These are phyloP conservation scores for Psettodes erumei DNA, from an alignment of 2,113 vertebrate species.

Conservation along the genomic window DNA sequence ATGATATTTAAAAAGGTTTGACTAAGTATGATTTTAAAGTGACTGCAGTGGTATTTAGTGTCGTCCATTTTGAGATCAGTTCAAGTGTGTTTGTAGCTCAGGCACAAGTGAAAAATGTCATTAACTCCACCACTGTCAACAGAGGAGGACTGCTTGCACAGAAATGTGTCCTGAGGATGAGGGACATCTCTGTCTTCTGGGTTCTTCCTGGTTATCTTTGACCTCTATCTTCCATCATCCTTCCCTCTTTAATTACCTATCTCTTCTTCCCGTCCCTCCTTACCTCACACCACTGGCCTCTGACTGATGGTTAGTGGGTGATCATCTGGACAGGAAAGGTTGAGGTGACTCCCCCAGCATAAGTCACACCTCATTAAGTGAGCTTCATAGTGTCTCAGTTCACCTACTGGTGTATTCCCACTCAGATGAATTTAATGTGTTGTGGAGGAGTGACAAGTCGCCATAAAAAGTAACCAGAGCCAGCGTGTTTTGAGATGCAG, in stretches of 20 bases:
- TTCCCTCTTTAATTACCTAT: constrained; percentile 64
- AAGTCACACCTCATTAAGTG: constrained; percentile 68
- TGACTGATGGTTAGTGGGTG: constrained; percentile 70
- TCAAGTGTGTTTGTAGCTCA: constrained; percentile 53
- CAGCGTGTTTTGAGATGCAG: constrained; percentile 48
- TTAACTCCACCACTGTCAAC: constrained; percentile 57
- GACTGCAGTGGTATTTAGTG: constrained; percentile 59
- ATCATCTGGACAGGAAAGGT: constrained; percentile 74
- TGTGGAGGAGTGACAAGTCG: constrained; percentile 35
- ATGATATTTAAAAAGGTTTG: constrained; percentile 68
- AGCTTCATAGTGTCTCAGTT: constrained; percentile 47
- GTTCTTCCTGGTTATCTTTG: constrained; percentile 57
- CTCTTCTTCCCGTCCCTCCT: constrained; percentile 30
- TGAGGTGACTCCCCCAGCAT: constrained; percentile 64
- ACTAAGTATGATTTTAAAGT: constrained; percentile 50
- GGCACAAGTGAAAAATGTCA: constrained; percentile 68
- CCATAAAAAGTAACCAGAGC: constrained; percentile 45
- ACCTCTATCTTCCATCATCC: constrained; percentile 70
- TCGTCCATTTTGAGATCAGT: constrained; percentile 65
- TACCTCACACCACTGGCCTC: constrained; percentile 38
- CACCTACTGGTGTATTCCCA: constrained; percentile 46
- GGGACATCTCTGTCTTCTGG: constrained; percentile 32
- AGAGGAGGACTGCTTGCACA: constrained; percentile 31
- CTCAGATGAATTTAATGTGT: constrained; percentile 56
- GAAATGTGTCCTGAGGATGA: constrained; percentile 42